Evolutionary conservation across 35 echinoderm and acorn worm genomes (phyloP), one percentile per base, ranked within the genome.

Genomic region (Heliocidaris erythrogramma): DNA sequence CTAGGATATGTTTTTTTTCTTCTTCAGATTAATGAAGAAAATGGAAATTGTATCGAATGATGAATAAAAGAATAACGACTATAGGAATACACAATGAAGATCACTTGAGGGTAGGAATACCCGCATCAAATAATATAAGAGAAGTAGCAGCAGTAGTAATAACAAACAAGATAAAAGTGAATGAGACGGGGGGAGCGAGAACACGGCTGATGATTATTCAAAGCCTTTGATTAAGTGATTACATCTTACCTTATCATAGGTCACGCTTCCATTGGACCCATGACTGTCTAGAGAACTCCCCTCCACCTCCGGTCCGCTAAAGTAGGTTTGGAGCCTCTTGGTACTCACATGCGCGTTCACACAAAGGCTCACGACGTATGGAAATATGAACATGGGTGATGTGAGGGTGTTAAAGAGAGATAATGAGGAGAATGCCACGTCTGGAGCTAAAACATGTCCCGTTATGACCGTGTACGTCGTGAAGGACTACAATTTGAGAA

Each of bases 261-360:
- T 14, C 13, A 13, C 50, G 49, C 31, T 59, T 13, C 49, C 91
- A 13, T 92, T 89, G 47, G 87, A 24, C 91, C 10, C 31, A 47
- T 91, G 13, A 2, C 17, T 24, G 27, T 78, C 27, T 8, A 78
- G 65, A 5, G 4, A n/a, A 78, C 65, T 78, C 18, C 87, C 87
- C 24, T 97, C 95, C 27, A 95, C 95, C 85, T 97, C 96, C 0
- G 94, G 94, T 7, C 94, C 95, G 1, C 87, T 88, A 9, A 97
- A 78, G 60, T 95, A 97, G 29, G 16, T 9, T 50, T 94, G 31
- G 16, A 97, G 30, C 18, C 96, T 84, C 30, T 71, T 94, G 12
- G 94, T 94, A 48, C 96, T 97, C 30, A 97, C 94, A 30, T 61
- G 59, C 6, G 94, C 96, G 85, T 95, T 97, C 31, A 97, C 93